Conservation (phyloP, 2,113 vertebrate species). For the Callospermophilus lateralis region DNA sequence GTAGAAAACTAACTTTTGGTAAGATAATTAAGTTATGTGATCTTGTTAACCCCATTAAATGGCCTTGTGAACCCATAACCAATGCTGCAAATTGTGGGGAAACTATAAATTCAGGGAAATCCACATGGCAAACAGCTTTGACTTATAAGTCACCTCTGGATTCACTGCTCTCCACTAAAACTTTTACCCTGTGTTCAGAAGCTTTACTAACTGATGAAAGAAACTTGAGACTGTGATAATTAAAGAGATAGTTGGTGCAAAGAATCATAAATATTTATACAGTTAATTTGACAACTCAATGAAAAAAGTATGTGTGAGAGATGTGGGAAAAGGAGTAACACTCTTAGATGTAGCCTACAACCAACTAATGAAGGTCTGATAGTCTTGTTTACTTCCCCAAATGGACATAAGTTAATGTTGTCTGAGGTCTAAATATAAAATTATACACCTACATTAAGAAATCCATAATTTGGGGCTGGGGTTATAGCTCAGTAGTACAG, state of each 20-base stretch:
- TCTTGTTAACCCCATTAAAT: not conserved
- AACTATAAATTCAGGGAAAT: not conserved
- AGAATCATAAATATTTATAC: not conserved
- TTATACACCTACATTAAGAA: not conserved
- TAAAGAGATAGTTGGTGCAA: not conserved
- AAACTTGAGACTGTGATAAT: not conserved
- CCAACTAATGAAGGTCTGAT: not conserved
- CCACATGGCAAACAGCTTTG: not conserved
- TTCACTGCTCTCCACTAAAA: not conserved
- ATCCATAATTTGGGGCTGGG: not conserved
- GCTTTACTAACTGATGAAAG: not conserved
- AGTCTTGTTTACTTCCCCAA: not conserved
- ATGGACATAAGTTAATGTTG: not conserved
- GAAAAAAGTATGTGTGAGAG: not conserved
- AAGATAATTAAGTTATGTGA: not conserved
- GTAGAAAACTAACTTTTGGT: not conserved
- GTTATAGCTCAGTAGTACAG: too few species aligned
- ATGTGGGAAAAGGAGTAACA: not conserved
- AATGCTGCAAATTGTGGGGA: not conserved
- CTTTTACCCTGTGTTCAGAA: not conserved
- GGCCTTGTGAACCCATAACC: not conserved
- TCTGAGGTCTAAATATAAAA: not conserved
- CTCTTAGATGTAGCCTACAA: not conserved
- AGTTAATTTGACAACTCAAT: not conserved
- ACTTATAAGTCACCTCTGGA: not conserved